Conservation (phyloP, 2,113 vertebrate species). For the Diphyllodes magnificus region DNA sequence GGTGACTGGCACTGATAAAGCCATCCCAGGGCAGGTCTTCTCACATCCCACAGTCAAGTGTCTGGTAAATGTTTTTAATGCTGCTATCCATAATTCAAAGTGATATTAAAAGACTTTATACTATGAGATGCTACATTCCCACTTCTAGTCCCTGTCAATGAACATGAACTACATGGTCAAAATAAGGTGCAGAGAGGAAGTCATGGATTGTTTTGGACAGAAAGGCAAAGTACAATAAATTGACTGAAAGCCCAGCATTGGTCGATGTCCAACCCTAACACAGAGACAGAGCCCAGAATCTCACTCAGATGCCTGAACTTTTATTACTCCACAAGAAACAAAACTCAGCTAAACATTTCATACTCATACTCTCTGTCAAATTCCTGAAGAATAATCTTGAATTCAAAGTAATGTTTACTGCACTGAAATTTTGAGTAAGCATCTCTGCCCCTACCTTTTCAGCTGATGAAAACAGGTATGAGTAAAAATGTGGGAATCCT, state of each 20-base stretch:
- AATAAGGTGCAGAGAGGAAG: not conserved
- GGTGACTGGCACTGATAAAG: not conserved
- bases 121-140: not conserved
- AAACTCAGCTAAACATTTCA: not conserved
- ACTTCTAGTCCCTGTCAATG: not conserved
- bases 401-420: not conserved
- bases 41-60: not conserved
- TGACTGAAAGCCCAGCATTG: not conserved
- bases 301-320: not conserved
- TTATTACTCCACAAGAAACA: not conserved
- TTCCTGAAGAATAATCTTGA: not conserved
- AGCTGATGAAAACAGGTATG: not conserved
- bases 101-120: not conserved
- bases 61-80: not conserved
- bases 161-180: not conserved
- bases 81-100: not conserved
- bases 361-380: not conserved
- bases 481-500: not conserved
- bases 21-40: not conserved
- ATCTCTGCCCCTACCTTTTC: not conserved
- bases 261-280: not conserved
- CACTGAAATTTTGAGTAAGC: not conserved
- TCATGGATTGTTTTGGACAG: not conserved
- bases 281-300: not conserved
- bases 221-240: not conserved